Base-by-base conservation (phyloP, 2,797 vertebrate genomes). In the Urocyon cinereoargenteus region DNA sequence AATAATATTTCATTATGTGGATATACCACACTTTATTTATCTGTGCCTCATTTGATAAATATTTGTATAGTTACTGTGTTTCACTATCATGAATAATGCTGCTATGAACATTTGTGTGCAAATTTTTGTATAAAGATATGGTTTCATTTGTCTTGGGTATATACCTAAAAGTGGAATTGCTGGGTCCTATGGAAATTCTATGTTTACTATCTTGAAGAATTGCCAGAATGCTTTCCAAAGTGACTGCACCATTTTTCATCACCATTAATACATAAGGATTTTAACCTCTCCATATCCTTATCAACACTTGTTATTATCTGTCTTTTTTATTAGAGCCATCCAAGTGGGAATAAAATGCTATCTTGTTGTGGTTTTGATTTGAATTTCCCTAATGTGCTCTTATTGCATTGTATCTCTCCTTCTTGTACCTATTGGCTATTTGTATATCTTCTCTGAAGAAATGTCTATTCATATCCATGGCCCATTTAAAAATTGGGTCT, bases 381-480 rank as follows among this genome's bases (percentile, higher is more conserved):
- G 34, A 36, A 86, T 95, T 78, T 68, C 75, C n/a, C 24, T 95
- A 90, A 59, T 84, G 62, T 31, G 40, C 40, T 45, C 40, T 45
- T 45, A 8, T 45, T 45, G 40, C 40, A 45, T 45, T 45, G 40
- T 45, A 45, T 45, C 6, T 45, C 40, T 45, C 40, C 40, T 45
- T 45, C 40, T 45, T 45, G 28, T 64, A 64, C 36, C 84, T 84
- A 24, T 49, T 78, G 26, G 28, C 6, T 34, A 83, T 87, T 87
- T 94, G 62, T 66, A 28, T 84, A 53, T 81, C 16, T 92, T 88
- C 61, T 92, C 86, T 88, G 61, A 96, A 81, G 68, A 90, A 96
- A 77, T 34, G 2, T 81, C 81, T 86, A 79, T 59, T 90, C 24
- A 62, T 49, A 93, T n/a, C 45, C 53, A 84, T 68, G 81, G 59